Conservation (phyloP, 2,888 invertebrate species). For the Xanthorhoe designata region DNA sequence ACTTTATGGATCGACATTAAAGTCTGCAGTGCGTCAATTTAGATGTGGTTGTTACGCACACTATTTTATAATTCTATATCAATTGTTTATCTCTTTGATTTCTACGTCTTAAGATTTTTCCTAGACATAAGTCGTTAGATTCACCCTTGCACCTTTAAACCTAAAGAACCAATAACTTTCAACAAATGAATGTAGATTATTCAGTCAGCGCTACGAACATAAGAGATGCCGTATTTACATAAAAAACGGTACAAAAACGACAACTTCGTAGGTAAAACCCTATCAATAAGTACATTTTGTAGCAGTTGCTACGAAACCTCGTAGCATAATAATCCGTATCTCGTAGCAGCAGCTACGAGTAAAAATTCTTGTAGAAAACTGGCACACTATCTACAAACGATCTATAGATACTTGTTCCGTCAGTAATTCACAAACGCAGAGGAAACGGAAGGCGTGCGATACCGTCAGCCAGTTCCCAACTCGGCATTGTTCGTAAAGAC, state of each 20-base stretch:
- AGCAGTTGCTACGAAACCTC: neutral
- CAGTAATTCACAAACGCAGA: constrained; percentile 51
- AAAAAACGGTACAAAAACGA: neutral
- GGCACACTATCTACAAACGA: constrained; percentile 10
- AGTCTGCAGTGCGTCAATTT: too few relatives aligned
- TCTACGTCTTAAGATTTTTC: too few relatives aligned
- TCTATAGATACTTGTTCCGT: constrained; percentile 38
- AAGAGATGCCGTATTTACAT: too few relatives aligned
- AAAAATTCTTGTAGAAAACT: constrained; percentile 1
- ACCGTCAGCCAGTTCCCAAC: constrained; percentile 52
- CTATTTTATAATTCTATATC: too few relatives aligned
- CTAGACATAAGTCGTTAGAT: too few relatives aligned
- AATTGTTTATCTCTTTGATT: too few relatives aligned
- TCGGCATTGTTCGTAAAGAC: constrained; percentile 53
- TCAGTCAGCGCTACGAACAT: too few relatives aligned
- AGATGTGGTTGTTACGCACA: too few relatives aligned
- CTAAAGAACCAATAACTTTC: too few relatives aligned
- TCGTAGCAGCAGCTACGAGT: neutral
- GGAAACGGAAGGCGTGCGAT: constrained; percentile 57
- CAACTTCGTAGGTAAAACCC: neutral
- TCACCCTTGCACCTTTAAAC: too few relatives aligned
- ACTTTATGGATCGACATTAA: too few relatives aligned
- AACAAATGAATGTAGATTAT: too few relatives aligned
- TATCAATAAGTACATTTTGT: neutral
- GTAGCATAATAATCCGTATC: neutral